phyloP scores from a whole-genome alignment of 2,113 vertebrate genomes.

The Siphamia tubifer region DNA sequence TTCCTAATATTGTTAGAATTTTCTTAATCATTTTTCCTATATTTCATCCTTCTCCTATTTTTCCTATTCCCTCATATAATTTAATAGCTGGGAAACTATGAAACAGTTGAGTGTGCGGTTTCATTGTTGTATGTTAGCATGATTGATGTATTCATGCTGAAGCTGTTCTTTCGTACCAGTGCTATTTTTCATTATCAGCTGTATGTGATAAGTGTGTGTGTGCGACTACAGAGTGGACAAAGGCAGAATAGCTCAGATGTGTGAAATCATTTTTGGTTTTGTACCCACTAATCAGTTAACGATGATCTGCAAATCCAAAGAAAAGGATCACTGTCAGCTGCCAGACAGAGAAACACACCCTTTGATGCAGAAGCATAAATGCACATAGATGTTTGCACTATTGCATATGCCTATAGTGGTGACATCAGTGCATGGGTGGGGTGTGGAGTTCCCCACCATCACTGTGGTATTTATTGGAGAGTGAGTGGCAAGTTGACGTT shows the following conservation, averaged over 20 bases:
- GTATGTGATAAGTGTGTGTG: constrained; percentile 76
- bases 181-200: constrained; percentile 80
- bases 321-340: constrained; percentile 28
- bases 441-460: constrained; percentile 63
- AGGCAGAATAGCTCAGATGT: constrained; percentile 43
- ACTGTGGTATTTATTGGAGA: constrained; percentile 67
- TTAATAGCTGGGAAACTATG: constrained; percentile 60
- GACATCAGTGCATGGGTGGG: constrained; percentile 46
- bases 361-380: background rate
- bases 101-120: constrained; percentile 60
- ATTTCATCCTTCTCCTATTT: background rate
- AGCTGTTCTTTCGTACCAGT: constrained; percentile 78
- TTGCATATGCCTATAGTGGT: constrained; percentile 6
- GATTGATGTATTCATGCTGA: constrained; percentile 82
- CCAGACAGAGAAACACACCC: background rate
- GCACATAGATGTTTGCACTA: constrained; percentile 14
- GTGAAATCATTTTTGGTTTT: constrained; percentile 56
- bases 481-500: constrained; percentile 57
- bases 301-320: constrained; percentile 63
- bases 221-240: constrained; percentile 47
- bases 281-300: constrained; percentile 55
- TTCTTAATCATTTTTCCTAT: background rate
- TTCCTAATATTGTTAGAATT: background rate
- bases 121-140: constrained; percentile 78
- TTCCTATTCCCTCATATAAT: constrained; percentile 26